A percentile compares a stretch with the other conserved stretches of the same genome.
These are phyloP conservation scores for Tribolium freemani DNA, from an alignment of 2,888 invertebrate species.

Conservation along the genomic window DNA sequence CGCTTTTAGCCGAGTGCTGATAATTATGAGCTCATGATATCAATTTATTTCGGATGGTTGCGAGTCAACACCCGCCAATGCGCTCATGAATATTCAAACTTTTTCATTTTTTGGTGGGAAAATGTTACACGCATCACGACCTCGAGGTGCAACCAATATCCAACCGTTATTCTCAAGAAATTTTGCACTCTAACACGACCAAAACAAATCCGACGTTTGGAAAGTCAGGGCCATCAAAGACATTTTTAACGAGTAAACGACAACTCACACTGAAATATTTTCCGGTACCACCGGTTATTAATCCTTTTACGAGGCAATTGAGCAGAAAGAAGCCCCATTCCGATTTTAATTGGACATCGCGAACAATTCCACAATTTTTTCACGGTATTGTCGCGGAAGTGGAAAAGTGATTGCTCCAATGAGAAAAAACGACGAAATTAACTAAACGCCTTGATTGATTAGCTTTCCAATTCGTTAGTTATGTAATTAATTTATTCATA, in stretches of 20 bases:
- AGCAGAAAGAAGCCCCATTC: not conserved
- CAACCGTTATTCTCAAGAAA: not conserved
- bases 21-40: slow-evolving; percentile 20
- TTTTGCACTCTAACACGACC: not conserved
- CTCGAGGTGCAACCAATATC: not conserved
- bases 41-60: not conserved
- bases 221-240: not conserved
- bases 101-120: not conserved
- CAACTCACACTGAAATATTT: slow-evolving; percentile 1
- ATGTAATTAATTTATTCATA: slow-evolving; percentile 25
- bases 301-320: slow-evolving; percentile 28
- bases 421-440: slow-evolving; percentile 8
- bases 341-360: slow-evolving; percentile 17
- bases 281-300: slow-evolving; percentile 14
- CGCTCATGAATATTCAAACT: slow-evolving; percentile 19
- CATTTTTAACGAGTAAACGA: not conserved
- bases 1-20: not conserved
- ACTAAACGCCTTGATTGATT: slow-evolving; percentile 19
- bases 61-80: slow-evolving; percentile 1
- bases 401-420: slow-evolving; percentile 12
- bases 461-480: slow-evolving; percentile 21
- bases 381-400: slow-evolving; percentile 15
- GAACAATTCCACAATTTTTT: not conserved
- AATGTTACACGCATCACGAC: not conserved
- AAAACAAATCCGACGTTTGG: not conserved